Base-by-base conservation (phyloP, 1,140 invertebrate species). In the Caerostris darwini region DNA sequence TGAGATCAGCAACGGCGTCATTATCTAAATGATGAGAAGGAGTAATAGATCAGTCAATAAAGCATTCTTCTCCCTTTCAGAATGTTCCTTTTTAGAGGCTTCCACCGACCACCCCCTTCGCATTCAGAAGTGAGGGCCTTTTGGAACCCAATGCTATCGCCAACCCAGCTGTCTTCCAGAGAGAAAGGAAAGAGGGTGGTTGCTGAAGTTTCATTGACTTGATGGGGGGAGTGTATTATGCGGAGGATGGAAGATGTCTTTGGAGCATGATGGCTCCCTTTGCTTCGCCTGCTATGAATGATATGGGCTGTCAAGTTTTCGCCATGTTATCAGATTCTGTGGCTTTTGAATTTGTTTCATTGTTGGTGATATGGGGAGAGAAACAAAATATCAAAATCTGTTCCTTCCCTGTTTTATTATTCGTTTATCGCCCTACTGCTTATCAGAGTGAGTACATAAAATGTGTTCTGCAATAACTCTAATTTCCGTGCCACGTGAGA, bases 31-130 rank as follows among this genome's bases (percentile, higher is more conserved):
- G 10, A n/a, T n/a, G n/a, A 77, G 34, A 10, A 10, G 69, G 3
- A 77, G 34, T 77, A 77, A 50, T 77, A 77, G 34, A 77, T 53
- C 34, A 34, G 69, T 77, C 34, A 77, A 77, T 77, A 77, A 77
- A 64, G n/a, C 34, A 12, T 12, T 4, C 7, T 12, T 10, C 50
- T 77, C 19, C 50, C 69, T 12, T 50, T 77, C 69, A 50, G 69
- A 77, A 34, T 77, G 12, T 34, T 12, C 8, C 69, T 77, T 77
- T 77, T 77, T 77, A 50, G 69, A 34, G 7, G n/a, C 8, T n/a
- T n/a, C n/a, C n/a, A n/a, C n/a, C n/a, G n/a, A n/a, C 50, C 19
- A 12, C 69, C 69, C 3, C 34, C 19, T 34, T 10, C 34, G n/a
- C 50, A 77, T 50, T 10, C 34, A 7, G 7, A 77, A 50, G n/a